Evolutionary conservation across 2,888 invertebrate species (phyloP), one percentile per base, ranked within the genome.

Genomic region (Amiota minor): DNA sequence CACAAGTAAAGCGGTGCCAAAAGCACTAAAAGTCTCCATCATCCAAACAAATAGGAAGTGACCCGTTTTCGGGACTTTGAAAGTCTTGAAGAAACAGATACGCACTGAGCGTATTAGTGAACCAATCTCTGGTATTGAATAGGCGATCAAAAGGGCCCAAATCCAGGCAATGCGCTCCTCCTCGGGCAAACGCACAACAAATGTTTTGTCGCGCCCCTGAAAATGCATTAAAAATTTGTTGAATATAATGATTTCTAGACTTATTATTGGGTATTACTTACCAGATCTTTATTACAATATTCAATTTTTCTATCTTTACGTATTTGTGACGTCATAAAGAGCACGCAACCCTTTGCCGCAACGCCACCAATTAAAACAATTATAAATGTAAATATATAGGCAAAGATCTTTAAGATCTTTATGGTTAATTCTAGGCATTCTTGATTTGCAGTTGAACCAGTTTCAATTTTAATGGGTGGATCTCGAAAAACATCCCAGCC

Each of bases 401-500:
- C 96, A 82, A 96, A 88, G 77, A 96, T 92, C 91, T 97, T 97
- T 81, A 96, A 92, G 84, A 96, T 91, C 89, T 95, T 95, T 70
- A 96, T 95, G 49, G 96, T 95, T 87, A 95, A 91, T 83, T 96
- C 96, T 88, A 97, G 91, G 89, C 96, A 97, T 89, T 93, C 93
- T 90, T 96, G 96, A 88, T 94, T 95, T 82, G 95, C 96, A 93
- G 95, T 95, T 70, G 96, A 96, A 78, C 96, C 96, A 80, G 95
- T 95, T 90, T 96, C 96, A 90, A 94, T 93, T 90, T 96, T 96
- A 82, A 94, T 94, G 11, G 98, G 97, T 81, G 97, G 95, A 90
- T 97, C 95, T 87, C 97, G 92, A 91, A 98, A 98, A 75, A 98
- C 97, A 92, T 98, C 98, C 98, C 98, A 98, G 93, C 95, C 95